Evolutionary conservation across 2,888 invertebrate species (phyloP), one percentile per base, ranked within the genome.

Genomic region (Melinaea menophilus): DNA sequence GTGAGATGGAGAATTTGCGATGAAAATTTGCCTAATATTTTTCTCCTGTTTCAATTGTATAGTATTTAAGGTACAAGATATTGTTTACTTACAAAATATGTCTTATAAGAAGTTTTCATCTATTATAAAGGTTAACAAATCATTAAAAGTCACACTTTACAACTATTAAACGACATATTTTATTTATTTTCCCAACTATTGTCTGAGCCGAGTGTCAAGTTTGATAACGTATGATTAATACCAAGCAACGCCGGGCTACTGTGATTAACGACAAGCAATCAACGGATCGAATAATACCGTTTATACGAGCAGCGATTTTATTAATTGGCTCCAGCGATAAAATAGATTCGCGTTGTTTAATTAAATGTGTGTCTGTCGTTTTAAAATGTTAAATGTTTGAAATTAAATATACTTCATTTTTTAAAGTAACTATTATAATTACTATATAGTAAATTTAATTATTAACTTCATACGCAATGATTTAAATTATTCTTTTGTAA

Each of bases 231-330:
- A 72, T 71, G 72, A 73, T 75, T 73, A 76, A 73, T 74, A 75
- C 72, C 71, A 72, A 70, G 67, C 71, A 70, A 69, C 65, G 67
- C 65, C 64, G 74, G 72, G 72, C 73, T 75, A 75, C 78, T 77
- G 81, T 85, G 82, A 86, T 86, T 84, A 86, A 86, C 82, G 83
- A 76, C 73, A 74, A 73, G 76, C 83, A 82, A 85, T 86, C 82
- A 84, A 77, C 80, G 79, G 72, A 73, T 77, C 77, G 77, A 73
- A 75, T 80, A 78, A 80, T 79, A 75, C 76, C 73, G 76, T 82
- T 83, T 78, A 80, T 81, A 74, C 74, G 71, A 58, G 48, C 54
- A 64, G 58, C 62, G 56, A 70, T 70, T 70, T 73, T 65, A 73
- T 72, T 69, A 67, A 72, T 73, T 67, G 64, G 60, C 51, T 51